Percentiles rank a stretch among this genome's conserved stretches.
phyloP scores from a whole-genome alignment of 2,888 invertebrate genomes.

The Pteria penguin region DNA sequence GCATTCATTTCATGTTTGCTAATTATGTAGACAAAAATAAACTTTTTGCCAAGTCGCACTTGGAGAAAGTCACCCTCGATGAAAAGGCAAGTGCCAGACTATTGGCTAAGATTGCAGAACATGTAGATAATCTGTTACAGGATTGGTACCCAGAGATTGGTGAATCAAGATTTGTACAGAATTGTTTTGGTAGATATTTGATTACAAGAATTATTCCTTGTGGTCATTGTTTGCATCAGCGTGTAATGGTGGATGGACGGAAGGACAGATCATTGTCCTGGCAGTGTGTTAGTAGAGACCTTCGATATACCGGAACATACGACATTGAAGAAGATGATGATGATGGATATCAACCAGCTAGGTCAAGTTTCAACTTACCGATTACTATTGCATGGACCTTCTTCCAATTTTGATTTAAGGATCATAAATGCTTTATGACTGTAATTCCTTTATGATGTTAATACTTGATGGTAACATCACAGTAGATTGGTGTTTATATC shows the following conservation, averaged over 20 bases:
- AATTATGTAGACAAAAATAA: slow-evolving; percentile 19
- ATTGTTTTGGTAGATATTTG: slow-evolving; percentile 95
- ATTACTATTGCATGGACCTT: too few relatives aligned
- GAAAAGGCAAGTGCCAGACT: slow-evolving; percentile 67
- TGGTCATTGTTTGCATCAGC: slow-evolving; percentile 87
- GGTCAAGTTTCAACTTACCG: too few relatives aligned
- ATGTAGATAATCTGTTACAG: slow-evolving; percentile 96
- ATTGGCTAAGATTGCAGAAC: slow-evolving; percentile 91
- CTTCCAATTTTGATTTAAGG: too few relatives aligned
- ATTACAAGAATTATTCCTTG: slow-evolving; percentile 96
- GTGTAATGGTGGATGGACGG: slow-evolving; percentile 46
- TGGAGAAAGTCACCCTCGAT: slow-evolving; percentile 58
- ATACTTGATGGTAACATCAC: too few relatives aligned
- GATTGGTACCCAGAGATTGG: slow-evolving; percentile 99
- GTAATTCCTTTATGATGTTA: too few relatives aligned
- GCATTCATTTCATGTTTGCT: slow-evolving; percentile 61
- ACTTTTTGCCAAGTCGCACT: slow-evolving; percentile 15
- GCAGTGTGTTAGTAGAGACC: slow-evolving; percentile 33
- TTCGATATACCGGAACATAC: background rate
- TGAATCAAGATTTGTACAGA: slow-evolving; percentile 95
- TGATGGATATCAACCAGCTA: background rate
- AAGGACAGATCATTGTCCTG: slow-evolving; percentile 34
- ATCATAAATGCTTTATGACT: too few relatives aligned
- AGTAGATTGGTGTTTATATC: too few relatives aligned
- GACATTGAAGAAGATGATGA: slow-evolving; percentile 14